Evolutionary conservation across 2,888 invertebrate species (phyloP).

Genomic region (Ctena decussata): DNA sequence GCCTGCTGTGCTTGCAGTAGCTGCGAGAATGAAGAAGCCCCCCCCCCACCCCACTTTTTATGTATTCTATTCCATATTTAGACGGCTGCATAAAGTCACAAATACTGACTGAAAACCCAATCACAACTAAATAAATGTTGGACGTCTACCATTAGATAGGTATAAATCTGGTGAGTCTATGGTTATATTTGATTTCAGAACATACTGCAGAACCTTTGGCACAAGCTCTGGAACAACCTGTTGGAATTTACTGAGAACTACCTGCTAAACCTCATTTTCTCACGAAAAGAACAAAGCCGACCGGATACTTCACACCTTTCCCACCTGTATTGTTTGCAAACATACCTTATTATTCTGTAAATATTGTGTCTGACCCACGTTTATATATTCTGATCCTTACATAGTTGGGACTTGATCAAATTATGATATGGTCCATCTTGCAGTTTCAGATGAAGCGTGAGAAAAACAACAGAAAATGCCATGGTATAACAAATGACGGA

Average conservation of each 20-base stretch:
- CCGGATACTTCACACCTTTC: conserved; percentile 3
- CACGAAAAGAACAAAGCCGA: neutral
- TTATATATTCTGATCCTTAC: neutral
- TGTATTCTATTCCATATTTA: too few relatives aligned
- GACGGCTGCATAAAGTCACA: too few relatives aligned
- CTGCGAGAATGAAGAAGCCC: too few relatives aligned
- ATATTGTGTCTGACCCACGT: neutral
- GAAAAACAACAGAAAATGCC: neutral
- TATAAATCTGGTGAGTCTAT: too few relatives aligned
- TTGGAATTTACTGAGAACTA: neutral
- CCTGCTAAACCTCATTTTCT: neutral
- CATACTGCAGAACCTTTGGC: too few relatives aligned
- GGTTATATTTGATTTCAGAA: too few relatives aligned
- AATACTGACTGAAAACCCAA: too few relatives aligned
- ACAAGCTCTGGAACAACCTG: conserved; percentile 12
- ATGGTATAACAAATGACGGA: neutral
- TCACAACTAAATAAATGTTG: too few relatives aligned
- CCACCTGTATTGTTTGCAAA: conserved; percentile 16
- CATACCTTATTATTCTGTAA: neutral
- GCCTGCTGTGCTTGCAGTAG: too few relatives aligned
- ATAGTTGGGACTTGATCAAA: neutral
- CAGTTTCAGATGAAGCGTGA: neutral
- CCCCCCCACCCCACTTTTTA: too few relatives aligned
- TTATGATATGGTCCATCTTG: neutral
- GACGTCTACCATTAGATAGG: too few relatives aligned